Conservation (phyloP, 1,140 invertebrate genomes). For the Colletes latitarsis region DNA sequence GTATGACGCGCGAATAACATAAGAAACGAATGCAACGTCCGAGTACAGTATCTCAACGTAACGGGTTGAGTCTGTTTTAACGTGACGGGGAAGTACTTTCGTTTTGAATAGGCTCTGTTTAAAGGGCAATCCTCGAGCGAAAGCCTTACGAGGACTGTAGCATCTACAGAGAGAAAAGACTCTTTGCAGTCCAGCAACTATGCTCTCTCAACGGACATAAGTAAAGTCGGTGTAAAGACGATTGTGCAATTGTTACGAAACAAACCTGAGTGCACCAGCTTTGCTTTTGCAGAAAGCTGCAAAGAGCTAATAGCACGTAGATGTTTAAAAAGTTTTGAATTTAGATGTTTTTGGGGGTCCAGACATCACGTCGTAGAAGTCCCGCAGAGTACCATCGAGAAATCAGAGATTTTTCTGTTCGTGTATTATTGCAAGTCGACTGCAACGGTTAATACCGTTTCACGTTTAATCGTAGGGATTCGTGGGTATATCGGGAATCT, state of each 20-base stretch:
- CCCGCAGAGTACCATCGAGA: neutral
- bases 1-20: constrained; percentile 28
- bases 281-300: neutral
- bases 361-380: neutral
- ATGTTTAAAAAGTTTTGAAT: constrained; percentile 9
- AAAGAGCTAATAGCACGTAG: neutral
- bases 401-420: neutral
- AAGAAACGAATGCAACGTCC: constrained; percentile 33
- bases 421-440: too few species aligned
- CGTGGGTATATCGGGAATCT: too few species aligned
- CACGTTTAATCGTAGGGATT: too few species aligned
- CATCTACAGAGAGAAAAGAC: neutral
- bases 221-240: neutral
- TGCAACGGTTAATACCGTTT: too few species aligned
- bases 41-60: neutral
- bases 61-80: neutral
- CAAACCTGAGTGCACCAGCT: neutral
- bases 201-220: neutral
- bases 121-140: neutral
- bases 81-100: neutral
- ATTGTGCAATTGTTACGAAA: neutral
- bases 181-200: neutral
- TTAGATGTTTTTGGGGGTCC: constrained; percentile 27
- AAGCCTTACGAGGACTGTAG: neutral
- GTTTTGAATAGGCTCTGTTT: neutral